A percentile compares a stretch with the other conserved stretches of the same genome.
Conservation (phyloP, 2,113 vertebrate genomes). For the Australoheros scitulus region DNA sequence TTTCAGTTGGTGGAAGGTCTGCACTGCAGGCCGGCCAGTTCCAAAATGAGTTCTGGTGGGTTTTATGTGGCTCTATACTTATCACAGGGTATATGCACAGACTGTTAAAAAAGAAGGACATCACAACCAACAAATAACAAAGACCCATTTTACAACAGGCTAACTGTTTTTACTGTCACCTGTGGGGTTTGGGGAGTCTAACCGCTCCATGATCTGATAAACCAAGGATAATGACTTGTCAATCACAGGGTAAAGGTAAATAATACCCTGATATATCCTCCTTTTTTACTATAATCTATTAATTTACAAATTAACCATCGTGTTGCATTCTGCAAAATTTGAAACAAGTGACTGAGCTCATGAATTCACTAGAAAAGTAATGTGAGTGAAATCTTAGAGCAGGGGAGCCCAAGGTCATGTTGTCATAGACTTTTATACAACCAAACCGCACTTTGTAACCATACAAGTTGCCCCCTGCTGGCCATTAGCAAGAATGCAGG, state of each 20-base stretch:
- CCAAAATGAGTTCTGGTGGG: not conserved
- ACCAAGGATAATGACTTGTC: not conserved
- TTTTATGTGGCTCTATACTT: fast-evolving
- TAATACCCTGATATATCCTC: not conserved
- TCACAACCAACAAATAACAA: fast-evolving
- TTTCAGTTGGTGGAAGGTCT: not conserved
- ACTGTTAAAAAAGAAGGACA: not conserved
- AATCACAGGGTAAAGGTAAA: not conserved
- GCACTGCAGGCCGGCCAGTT: not conserved
- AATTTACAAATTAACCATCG: not conserved
- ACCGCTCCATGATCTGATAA: not conserved
- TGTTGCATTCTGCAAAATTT: not conserved
- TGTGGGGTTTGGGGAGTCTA: no score
- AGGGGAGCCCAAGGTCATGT: not conserved
- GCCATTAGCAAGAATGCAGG: not conserved
- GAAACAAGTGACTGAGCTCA: not conserved
- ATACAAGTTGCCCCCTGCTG: not conserved
- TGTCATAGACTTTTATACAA: not conserved
- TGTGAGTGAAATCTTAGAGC: not conserved
- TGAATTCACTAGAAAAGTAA: not conserved
- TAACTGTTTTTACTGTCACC: not conserved
- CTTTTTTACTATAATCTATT: not conserved
- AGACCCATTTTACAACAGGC: not conserved
- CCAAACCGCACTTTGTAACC: not conserved
- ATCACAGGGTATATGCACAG: not conserved